Percentiles rank a stretch among this genome's conserved stretches.
These are phyloP conservation scores for Pyrgilauda ruficollis DNA, from an alignment of 2,113 vertebrate genomes.

Conservation along the genomic window DNA sequence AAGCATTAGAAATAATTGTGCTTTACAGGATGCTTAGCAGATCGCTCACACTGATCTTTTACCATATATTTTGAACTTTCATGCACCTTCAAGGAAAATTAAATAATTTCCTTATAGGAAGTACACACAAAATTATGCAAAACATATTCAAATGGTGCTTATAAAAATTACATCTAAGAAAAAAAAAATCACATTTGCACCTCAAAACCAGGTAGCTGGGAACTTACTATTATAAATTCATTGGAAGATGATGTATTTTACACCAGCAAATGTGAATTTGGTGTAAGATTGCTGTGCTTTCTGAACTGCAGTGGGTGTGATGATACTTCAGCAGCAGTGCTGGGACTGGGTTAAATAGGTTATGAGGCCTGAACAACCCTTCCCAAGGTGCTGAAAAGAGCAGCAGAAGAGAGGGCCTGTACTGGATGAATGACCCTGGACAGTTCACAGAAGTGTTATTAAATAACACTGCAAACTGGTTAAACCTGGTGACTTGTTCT, in stretches of 20 bases:
- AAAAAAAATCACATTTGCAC: constrained; percentile 28
- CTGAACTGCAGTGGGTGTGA: not conserved
- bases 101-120: constrained; percentile 45
- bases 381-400: not conserved
- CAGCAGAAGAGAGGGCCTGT: not conserved
- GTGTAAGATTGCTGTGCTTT: not conserved
- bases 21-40: constrained; percentile 6
- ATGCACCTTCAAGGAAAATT: constrained; percentile 35
- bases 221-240: constrained; percentile 12
- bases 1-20: constrained; percentile 32
- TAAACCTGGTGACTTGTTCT: not conserved
- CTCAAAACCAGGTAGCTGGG: constrained; percentile 32
- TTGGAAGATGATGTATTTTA: not conserved
- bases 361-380: not conserved
- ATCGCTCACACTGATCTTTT: not conserved
- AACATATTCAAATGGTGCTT: not conserved
- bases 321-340: not conserved
- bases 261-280: not conserved
- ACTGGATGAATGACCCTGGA: not conserved
- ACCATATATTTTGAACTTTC: constrained; percentile 16
- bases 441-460: not conserved
- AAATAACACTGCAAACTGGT: not conserved
- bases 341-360: not conserved
- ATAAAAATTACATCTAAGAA: constrained; percentile 32
- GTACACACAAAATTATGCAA: constrained; percentile 32